Conservation (phyloP, 2,797 vertebrate genomes). For the Lutjanus campechanus region DNA sequence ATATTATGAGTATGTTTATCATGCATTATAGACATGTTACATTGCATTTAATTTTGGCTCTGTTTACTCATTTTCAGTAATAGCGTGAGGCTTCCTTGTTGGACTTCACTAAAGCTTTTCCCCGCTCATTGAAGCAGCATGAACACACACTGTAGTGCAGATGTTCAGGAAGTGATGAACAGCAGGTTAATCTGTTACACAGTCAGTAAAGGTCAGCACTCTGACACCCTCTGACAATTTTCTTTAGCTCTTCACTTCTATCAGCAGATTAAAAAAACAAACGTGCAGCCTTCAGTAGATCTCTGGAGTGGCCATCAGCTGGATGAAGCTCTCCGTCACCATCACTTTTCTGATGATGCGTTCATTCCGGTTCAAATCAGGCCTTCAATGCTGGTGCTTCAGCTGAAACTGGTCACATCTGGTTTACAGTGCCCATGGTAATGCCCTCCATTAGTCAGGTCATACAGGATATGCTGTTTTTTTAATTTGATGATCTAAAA, state of each 20-base stretch:
- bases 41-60: not conserved
- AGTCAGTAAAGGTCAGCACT: not conserved
- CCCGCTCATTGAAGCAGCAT: not conserved
- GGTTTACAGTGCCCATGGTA: not conserved
- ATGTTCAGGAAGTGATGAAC: not conserved
- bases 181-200: not conserved
- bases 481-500: not conserved
- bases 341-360: not conserved
- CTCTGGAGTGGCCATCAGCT: not conserved
- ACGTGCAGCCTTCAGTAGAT: not conserved
- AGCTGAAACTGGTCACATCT: not conserved
- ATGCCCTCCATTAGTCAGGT: not conserved
- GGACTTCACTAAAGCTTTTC: too few species aligned
- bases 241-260: not conserved
- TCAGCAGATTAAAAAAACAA: conserved; percentile 5
- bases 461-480: not conserved
- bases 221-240: not conserved
- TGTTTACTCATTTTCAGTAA: not conserved
- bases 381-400: not conserved
- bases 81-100: too few species aligned
- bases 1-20: too few species aligned
- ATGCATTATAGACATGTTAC: too few species aligned
- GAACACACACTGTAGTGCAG: not conserved
- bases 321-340: not conserved
- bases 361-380: not conserved